Conservation (phyloP, 2,113 vertebrate species). For the Tretioscincus oriximinensis region DNA sequence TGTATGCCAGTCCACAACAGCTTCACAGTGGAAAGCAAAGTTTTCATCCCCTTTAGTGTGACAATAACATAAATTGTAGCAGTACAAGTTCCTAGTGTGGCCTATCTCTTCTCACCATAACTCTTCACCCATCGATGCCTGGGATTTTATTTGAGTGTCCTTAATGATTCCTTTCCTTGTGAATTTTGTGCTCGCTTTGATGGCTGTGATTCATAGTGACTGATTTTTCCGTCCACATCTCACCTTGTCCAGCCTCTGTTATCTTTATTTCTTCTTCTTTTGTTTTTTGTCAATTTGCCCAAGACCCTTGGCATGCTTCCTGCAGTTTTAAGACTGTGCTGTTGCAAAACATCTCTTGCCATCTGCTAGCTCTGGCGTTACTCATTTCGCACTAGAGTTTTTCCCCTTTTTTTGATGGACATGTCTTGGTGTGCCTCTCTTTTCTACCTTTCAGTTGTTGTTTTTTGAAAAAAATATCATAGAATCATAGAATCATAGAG, state of each 20-base stretch:
- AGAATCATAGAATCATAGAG: too few relatives aligned
- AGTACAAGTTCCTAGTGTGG: too few relatives aligned
- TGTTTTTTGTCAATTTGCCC: background rate
- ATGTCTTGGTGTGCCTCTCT: conserved; percentile 19
- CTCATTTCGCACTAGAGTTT: conserved; percentile 24
- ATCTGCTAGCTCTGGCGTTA: conserved; percentile 1
- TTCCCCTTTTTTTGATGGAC: background rate
- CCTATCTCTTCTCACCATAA: too few relatives aligned
- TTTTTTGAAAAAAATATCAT: background rate
- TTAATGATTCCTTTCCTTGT: background rate
- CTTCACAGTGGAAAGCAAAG: too few relatives aligned
- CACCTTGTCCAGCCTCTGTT: accelerated
- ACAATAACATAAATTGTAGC: too few relatives aligned
- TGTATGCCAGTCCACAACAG: too few relatives aligned
- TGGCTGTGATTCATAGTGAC: background rate
- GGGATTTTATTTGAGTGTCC: background rate
- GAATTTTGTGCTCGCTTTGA: too few relatives aligned
- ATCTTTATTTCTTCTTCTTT: background rate
- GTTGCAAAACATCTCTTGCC: conserved; percentile 20
- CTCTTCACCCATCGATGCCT: background rate
- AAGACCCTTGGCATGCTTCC: background rate
- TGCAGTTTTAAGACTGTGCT: background rate
- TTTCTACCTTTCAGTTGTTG: background rate
- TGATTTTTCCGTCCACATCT: accelerated
- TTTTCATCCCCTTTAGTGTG: too few relatives aligned